A percentile compares a stretch with the other conserved stretches of the same genome.
These are phyloP conservation scores for Platysternon megacephalum DNA, from an alignment of 2,113 vertebrate species.

Conservation along the genomic window DNA sequence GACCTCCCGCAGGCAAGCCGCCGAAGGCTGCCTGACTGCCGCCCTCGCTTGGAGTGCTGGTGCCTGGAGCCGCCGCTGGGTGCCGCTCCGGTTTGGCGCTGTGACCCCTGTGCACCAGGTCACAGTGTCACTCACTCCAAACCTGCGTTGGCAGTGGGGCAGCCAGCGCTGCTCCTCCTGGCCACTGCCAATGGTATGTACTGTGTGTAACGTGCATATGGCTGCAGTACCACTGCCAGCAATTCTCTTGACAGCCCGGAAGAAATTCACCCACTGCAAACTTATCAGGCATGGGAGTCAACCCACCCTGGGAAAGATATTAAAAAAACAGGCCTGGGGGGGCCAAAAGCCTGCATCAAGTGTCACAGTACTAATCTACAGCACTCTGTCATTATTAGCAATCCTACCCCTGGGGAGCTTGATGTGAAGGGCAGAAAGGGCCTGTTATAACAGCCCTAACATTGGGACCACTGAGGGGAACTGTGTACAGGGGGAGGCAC, in stretches of 20 bases:
- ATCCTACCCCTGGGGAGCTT: not conserved
- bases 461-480: not conserved
- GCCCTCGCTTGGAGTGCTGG: too few species aligned
- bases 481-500: not conserved
- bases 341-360: not conserved
- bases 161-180: not conserved
- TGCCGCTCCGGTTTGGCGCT: not conserved
- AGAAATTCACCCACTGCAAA: not conserved
- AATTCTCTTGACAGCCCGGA: not conserved
- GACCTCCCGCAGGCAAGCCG: too few species aligned
- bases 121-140: not conserved
- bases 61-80: too few species aligned
- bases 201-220: not conserved
- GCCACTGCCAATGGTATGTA: not conserved
- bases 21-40: too few species aligned
- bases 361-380: not conserved
- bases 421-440: not conserved
- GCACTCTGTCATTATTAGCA: not conserved
- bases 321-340: not conserved
- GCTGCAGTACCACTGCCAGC: not conserved
- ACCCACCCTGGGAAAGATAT: not conserved
- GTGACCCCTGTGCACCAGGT: not conserved
- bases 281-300: not conserved
- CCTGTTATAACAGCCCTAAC: not conserved
- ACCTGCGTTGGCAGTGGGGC: not conserved